A percentile compares a stretch with the other conserved stretches of the same genome.
These are phyloP conservation scores for Artibeus jamaicensis DNA, from an alignment of 2,797 vertebrate species.

Conservation along the genomic window DNA sequence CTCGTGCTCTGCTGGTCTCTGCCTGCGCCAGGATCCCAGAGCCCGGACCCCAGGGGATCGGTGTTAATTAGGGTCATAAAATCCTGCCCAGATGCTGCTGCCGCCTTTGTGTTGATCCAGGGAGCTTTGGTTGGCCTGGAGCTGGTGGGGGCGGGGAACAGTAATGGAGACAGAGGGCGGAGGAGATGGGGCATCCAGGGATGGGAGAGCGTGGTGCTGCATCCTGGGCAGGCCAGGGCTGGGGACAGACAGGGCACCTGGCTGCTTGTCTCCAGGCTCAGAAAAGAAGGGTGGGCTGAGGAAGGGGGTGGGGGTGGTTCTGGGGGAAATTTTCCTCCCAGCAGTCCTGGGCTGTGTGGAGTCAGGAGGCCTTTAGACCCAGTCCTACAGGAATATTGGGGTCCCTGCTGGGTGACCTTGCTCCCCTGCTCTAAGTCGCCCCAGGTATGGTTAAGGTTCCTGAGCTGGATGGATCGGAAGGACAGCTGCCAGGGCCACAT, in stretches of 20 bases:
- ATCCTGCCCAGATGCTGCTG: constrained; percentile 43
- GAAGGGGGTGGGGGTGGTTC: neutral
- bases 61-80: constrained; percentile 69
- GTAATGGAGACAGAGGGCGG: neutral
- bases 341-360: neutral
- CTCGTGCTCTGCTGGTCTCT: constrained; percentile 1
- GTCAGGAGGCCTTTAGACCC: neutral
- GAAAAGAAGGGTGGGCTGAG: neutral
- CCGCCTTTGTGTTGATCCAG: constrained; percentile 16
- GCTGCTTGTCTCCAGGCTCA: neutral
- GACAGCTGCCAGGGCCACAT: neutral
- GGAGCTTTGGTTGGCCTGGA: neutral
- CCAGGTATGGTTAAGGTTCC: neutral
- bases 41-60: constrained; percentile 1
- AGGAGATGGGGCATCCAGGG: neutral
- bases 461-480: neutral
- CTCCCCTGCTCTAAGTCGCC: neutral
- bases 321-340: neutral
- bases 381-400: neutral
- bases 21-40: constrained; percentile 10
- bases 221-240: neutral
- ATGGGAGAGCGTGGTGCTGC: neutral
- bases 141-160: neutral
- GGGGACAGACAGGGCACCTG: neutral
- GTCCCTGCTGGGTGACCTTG: neutral